Evolutionary conservation across 2,888 invertebrate species (phyloP).

Genomic region (Pterostichus madidus): DNA sequence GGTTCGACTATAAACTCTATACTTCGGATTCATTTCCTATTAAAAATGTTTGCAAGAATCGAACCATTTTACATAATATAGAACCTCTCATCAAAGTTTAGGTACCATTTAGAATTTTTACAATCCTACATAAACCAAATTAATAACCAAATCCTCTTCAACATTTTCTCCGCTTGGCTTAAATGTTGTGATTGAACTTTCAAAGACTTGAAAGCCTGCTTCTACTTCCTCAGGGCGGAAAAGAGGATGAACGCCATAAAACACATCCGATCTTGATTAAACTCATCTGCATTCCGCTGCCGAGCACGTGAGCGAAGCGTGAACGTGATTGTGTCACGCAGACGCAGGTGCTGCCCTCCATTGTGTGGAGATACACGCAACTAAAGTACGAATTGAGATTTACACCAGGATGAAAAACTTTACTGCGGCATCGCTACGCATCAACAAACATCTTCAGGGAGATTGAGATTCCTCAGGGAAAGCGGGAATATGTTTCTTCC

Average conservation of each 20-base stretch:
- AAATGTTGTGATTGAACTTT: not conserved
- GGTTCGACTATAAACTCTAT: no score
- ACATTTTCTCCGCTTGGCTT: conserved; percentile 8
- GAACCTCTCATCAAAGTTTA: no score
- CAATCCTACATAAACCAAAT: no score
- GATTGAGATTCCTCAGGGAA: not conserved
- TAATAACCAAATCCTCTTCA: no score
- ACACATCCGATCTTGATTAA: conserved; percentile 65
- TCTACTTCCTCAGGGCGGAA: conserved; percentile 1
- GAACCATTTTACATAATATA: no score
- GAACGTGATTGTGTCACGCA: conserved; percentile 42
- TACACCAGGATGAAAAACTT: conserved; percentile 44
- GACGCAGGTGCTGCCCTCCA: conserved; percentile 27
- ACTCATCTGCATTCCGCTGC: conserved; percentile 61
- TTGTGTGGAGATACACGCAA: conserved; percentile 23
- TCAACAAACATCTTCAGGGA: conserved; percentile 2
- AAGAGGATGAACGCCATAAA: conserved; percentile 58
- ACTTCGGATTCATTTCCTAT: no score
- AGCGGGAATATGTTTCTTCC: no score
- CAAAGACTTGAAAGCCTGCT: not conserved
- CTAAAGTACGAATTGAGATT: conserved; percentile 34
- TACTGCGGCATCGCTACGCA: conserved; percentile 5
- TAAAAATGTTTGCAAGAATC: no score
- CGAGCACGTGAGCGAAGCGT: conserved; percentile 32
- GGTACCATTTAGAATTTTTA: no score